phyloP scores from a whole-genome alignment of 1,140 invertebrate species.

The Papilio dardanus region DNA sequence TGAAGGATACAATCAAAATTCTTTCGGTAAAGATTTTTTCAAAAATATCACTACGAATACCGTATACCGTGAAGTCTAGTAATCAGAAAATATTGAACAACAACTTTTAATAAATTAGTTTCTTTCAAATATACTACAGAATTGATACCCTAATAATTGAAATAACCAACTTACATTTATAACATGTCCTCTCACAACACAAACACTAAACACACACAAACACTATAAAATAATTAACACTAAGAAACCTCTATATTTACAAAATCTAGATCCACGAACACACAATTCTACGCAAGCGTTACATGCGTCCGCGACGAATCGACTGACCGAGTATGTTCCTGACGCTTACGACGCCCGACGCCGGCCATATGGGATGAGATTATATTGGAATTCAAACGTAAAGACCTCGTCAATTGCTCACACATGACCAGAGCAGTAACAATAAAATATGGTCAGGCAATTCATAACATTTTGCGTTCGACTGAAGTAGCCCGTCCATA shows the following conservation, averaged over 20 bases:
- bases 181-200: constrained; percentile 42
- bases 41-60: too few species aligned
- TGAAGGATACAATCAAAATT: too few species aligned
- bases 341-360: constrained; percentile 14
- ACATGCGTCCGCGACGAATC: constrained; percentile 56
- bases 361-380: constrained; percentile 44
- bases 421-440: background rate
- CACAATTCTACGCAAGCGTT: constrained; percentile 51
- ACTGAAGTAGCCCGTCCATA: background rate
- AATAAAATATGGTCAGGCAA: background rate
- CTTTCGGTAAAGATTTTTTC: too few species aligned
- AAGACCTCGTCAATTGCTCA: constrained; percentile 5
- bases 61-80: too few species aligned
- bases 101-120: background rate
- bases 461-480: background rate
- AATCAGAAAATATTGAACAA: background rate
- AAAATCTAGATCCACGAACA: constrained; percentile 24
- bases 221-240: background rate
- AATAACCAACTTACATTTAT: constrained; percentile 47
- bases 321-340: constrained; percentile 60
- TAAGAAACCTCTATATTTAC: background rate
- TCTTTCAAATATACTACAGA: background rate
- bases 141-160: background rate
- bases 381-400: constrained; percentile 27
- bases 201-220: constrained; percentile 41